A percentile compares a stretch with the other conserved stretches of the same genome.
phyloP scores from a whole-genome alignment of 2,113 vertebrate genomes.

The Lasiurus borealis region DNA sequence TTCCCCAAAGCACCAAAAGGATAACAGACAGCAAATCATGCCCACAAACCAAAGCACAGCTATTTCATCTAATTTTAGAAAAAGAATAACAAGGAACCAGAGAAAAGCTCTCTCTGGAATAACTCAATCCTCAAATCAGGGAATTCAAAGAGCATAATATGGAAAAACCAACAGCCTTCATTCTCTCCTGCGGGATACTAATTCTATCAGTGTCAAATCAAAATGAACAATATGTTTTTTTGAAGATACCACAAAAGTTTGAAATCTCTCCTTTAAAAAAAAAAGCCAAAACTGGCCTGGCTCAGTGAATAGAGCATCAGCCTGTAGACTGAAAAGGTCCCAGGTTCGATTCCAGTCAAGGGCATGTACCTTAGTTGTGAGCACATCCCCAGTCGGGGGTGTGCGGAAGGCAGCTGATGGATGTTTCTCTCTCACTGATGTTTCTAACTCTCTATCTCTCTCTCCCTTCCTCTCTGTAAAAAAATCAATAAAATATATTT shows the following conservation, averaged over 20 bases:
- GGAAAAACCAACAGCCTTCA: conserved; percentile 64
- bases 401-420: too few relatives aligned
- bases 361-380: too few relatives aligned
- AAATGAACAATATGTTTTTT: conserved; percentile 62
- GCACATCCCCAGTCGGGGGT: too few relatives aligned
- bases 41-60: conserved; percentile 79
- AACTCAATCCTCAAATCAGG: conserved; percentile 75
- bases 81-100: conserved; percentile 74
- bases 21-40: conserved; percentile 61
- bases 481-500: too few relatives aligned
- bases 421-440: too few relatives aligned
- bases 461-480: too few relatives aligned
- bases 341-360: too few relatives aligned
- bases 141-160: conserved; percentile 64
- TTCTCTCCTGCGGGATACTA: conserved; percentile 7
- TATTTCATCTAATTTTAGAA: conserved; percentile 77
- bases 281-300: neutral
- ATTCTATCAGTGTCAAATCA: conserved; percentile 50
- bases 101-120: conserved; percentile 68
- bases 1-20: conserved; percentile 58
- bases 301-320: too few relatives aligned
- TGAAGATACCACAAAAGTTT: conserved; percentile 47
- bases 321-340: too few relatives aligned
- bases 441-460: too few relatives aligned
- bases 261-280: neutral